Evolutionary conservation across 2,888 invertebrate species (phyloP).

Genomic region (Serripes groenlandicus): DNA sequence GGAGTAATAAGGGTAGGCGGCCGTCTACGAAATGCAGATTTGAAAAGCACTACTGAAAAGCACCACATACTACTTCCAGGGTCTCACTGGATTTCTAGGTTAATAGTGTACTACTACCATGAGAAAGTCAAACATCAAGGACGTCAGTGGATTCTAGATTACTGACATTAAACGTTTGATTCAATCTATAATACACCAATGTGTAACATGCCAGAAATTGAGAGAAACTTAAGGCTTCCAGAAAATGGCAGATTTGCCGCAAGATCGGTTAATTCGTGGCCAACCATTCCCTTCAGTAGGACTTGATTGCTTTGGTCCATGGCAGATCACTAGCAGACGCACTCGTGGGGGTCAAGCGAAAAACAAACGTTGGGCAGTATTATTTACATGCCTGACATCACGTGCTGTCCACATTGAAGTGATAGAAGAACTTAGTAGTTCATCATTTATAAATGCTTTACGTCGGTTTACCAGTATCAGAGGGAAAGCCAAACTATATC

Average conservation of each 20-base stretch:
- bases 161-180: conserved; percentile 32
- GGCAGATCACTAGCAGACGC: conserved; percentile 33
- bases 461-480: conserved; percentile 25
- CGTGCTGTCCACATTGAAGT: conserved; percentile 61
- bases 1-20: conserved; percentile 44
- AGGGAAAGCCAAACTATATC: conserved; percentile 23
- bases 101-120: conserved; percentile 30
- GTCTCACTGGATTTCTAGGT: conserved; percentile 16
- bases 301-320: conserved; percentile 58
- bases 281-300: conserved; percentile 61
- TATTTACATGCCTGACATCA: conserved; percentile 53
- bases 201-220: conserved; percentile 49
- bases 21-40: conserved; percentile 4
- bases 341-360: conserved; percentile 51
- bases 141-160: conserved; percentile 50
- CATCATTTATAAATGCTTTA: conserved; percentile 33
- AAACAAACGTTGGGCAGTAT: conserved; percentile 55
- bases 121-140: conserved; percentile 39
- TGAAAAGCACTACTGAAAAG: background rate
- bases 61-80: conserved; percentile 26
- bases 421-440: conserved; percentile 44
- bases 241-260: conserved; percentile 55
- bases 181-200: conserved; percentile 35
- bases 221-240: conserved; percentile 32
- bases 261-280: background rate